Evolutionary conservation across 1,140 invertebrate genomes (phyloP).

Genomic region (Holcopasites calliopsidis): DNA sequence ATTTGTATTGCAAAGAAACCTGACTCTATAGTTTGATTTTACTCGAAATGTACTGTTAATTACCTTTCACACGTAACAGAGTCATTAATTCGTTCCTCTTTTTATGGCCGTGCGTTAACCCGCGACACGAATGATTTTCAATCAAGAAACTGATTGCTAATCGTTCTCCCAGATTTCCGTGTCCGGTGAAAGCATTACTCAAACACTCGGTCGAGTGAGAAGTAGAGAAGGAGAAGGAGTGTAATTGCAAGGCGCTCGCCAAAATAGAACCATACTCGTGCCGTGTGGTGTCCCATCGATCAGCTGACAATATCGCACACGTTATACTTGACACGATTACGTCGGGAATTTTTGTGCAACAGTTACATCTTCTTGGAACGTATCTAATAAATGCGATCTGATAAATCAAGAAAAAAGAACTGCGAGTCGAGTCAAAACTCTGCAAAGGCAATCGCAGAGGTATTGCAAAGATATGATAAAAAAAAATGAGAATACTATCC

Average conservation of each 20-base stretch:
- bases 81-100: background rate
- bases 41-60: too few species aligned
- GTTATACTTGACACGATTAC: background rate
- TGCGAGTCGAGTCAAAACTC: too few species aligned
- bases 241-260: background rate
- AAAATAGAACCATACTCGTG: background rate
- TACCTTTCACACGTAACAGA: background rate
- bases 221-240: background rate
- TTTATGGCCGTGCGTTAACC: background rate
- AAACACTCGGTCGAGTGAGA: background rate
- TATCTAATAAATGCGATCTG: background rate
- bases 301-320: background rate
- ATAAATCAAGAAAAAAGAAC: background rate
- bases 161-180: slow-evolving; percentile 1
- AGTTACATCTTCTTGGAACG: background rate
- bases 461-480: too few species aligned
- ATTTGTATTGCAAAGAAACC: too few species aligned
- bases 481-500: too few species aligned
- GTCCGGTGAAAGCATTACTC: slow-evolving; percentile 24
- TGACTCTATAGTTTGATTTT: too few species aligned
- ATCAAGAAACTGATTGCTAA: background rate
- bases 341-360: background rate
- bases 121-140: background rate
- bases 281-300: background rate
- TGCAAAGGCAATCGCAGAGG: too few species aligned